These are phyloP conservation scores for Elaphurus davidianus DNA, from an alignment of 2,113 vertebrate genomes.

Conservation along the genomic window DNA sequence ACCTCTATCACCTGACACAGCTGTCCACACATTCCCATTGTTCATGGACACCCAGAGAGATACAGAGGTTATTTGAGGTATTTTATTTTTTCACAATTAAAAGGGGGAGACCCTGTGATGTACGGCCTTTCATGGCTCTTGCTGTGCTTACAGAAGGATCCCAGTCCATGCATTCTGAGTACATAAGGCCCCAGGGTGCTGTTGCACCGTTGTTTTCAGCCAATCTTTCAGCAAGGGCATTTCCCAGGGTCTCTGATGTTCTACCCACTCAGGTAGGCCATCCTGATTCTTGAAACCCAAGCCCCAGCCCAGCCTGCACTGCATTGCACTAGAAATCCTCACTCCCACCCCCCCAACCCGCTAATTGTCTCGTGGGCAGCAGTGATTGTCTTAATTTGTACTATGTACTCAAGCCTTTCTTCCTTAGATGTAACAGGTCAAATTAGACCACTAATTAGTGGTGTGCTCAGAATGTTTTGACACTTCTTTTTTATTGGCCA, in stretches of 20 bases:
- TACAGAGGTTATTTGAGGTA: neutral
- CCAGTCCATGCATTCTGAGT: neutral
- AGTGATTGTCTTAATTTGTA: accelerated
- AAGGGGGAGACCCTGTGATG: neutral
- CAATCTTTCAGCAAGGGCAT: too few relatives aligned
- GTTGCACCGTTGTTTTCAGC: neutral
- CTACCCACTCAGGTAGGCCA: neutral
- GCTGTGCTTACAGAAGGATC: neutral
- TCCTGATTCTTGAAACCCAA: neutral
- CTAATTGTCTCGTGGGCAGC: accelerated
- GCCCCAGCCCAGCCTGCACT: neutral
- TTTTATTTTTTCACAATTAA: neutral
- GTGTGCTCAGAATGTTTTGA: neutral
- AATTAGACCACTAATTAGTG: neutral
- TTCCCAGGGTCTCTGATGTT: neutral
- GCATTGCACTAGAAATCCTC: neutral
- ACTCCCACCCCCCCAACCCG: accelerated
- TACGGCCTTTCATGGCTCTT: neutral
- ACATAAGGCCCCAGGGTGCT: neutral
- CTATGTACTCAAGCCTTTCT: neutral
- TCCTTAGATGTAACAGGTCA: neutral
- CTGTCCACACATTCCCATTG: neutral
- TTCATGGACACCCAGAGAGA: neutral
- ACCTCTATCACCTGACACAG: neutral
- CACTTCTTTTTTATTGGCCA: neutral